Percentiles rank a stretch among this genome's conserved stretches.
Conservation (phyloP, 1,140 invertebrate genomes). For the Sarcophaga peregrina region DNA sequence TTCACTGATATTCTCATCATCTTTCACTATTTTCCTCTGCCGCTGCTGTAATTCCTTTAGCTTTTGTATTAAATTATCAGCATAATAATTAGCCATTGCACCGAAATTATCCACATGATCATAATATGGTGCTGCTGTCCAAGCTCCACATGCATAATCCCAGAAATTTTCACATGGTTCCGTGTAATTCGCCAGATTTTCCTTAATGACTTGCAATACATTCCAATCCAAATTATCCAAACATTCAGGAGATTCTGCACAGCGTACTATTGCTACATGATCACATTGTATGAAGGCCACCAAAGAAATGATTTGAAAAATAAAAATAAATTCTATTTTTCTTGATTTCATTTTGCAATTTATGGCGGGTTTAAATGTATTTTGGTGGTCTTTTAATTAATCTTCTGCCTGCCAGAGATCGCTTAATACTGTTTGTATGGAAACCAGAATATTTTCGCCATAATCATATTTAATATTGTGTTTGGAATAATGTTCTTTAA, state of each 20-base stretch:
- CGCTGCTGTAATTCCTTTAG: not conserved
- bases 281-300: not conserved
- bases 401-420: not conserved
- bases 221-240: not conserved
- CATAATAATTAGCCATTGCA: slow-evolving; percentile 23
- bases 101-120: slow-evolving; percentile 40
- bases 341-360: not conserved
- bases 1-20: not conserved
- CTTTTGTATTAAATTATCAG: not conserved
- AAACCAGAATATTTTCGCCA: not conserved
- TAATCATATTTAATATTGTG: not conserved
- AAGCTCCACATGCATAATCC: slow-evolving; percentile 37
- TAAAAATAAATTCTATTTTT: not conserved
- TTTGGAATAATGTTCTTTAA: not conserved
- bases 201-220: not conserved
- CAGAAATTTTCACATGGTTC: slow-evolving; percentile 40
- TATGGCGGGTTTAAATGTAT: not conserved
- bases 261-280: not conserved
- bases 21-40: not conserved
- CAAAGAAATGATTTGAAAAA: not conserved
- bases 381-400: not conserved
- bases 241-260: not conserved
- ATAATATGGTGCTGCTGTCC: slow-evolving; percentile 20
- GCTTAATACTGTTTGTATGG: not conserved
- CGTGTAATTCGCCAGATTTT: slow-evolving; percentile 15